Percentiles rank a stretch among this genome's conserved stretches.
Evolutionary conservation across 64 coral and sea anemone genomes (phyloP).

Genomic region (Dendrophyllia cribrosa): DNA sequence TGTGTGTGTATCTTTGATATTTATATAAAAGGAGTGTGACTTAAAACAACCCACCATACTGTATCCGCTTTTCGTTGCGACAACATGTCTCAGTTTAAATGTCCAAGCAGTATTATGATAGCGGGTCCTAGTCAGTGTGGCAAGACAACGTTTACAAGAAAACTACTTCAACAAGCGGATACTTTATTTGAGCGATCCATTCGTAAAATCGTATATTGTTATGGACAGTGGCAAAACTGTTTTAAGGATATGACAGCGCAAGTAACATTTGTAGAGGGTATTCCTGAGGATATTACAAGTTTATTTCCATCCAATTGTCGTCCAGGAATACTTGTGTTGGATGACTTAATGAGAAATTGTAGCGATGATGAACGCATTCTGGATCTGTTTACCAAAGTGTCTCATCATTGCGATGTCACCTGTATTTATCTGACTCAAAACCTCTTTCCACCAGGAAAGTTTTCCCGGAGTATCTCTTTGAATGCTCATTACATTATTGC

Average conservation of each 20-base stretch:
- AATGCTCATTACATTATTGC: slow-evolving; percentile 41
- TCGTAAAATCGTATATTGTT: background rate
- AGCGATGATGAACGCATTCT: background rate
- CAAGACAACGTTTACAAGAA: no score
- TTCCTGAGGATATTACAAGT: slow-evolving; percentile 18
- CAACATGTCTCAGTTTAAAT: no score
- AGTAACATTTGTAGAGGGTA: slow-evolving; percentile 25
- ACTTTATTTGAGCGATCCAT: no score
- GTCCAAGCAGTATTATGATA: no score
- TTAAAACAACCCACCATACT: background rate
- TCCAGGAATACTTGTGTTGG: slow-evolving; percentile 47
- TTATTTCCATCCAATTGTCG: background rate
- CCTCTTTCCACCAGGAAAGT: slow-evolving; percentile 41
- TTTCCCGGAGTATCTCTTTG: slow-evolving; percentile 35
- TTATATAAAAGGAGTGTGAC: background rate
- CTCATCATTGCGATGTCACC: no score
- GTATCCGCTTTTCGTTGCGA: background rate
- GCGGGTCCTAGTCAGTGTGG: no score
- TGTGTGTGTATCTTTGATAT: background rate
- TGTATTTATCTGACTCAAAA: no score
- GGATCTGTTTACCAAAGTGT: slow-evolving; percentile 11
- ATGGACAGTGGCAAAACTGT: slow-evolving; percentile 2
- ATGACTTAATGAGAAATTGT: slow-evolving; percentile 56
- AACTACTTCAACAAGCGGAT: no score
- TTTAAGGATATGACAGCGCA: background rate